Percentiles rank a stretch among this genome's conserved stretches.
Conservation (phyloP, 2,888 invertebrate species). For the Euspilapteryx auroguttella region DNA sequence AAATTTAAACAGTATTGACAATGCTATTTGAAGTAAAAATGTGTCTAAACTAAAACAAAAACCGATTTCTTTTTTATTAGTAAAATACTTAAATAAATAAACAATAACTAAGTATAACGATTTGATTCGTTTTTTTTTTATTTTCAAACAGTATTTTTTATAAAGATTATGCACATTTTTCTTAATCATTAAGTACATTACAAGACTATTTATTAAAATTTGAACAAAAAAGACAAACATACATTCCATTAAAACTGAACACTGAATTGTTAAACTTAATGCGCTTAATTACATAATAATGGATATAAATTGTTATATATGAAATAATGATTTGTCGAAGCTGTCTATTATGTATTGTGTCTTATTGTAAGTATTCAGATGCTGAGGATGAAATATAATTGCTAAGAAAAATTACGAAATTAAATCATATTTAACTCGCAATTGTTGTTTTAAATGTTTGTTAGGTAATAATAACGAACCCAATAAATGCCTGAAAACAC, state of each 20-base stretch:
- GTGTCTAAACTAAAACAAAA: no score
- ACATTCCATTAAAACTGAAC: slow-evolving; percentile 41
- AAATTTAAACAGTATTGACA: no score
- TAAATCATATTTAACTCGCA: slow-evolving; percentile 61
- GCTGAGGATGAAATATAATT: slow-evolving; percentile 58
- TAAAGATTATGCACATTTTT: no score
- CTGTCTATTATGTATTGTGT: slow-evolving; percentile 37
- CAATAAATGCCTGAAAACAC: no score
- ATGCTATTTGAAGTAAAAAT: no score
- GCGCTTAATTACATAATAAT: slow-evolving; percentile 44
- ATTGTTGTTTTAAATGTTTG: no score
- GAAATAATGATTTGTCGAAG: slow-evolving; percentile 25
- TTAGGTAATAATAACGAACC: no score
- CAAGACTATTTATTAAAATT: slow-evolving; percentile 17
- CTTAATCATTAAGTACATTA: neutral
- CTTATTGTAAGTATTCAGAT: slow-evolving; percentile 50
- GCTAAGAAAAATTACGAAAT: slow-evolving; percentile 60
- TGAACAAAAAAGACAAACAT: slow-evolving; percentile 21
- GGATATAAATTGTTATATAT: slow-evolving; percentile 26
- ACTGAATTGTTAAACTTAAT: slow-evolving; percentile 34
- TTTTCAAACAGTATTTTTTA: no score
- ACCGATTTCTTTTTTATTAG: no score
- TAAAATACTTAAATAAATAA: no score
- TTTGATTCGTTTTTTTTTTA: no score
- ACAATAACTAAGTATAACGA: no score